phyloP scores from a whole-genome alignment of 2,797 vertebrate species.

The Molossus alvarezi region DNA sequence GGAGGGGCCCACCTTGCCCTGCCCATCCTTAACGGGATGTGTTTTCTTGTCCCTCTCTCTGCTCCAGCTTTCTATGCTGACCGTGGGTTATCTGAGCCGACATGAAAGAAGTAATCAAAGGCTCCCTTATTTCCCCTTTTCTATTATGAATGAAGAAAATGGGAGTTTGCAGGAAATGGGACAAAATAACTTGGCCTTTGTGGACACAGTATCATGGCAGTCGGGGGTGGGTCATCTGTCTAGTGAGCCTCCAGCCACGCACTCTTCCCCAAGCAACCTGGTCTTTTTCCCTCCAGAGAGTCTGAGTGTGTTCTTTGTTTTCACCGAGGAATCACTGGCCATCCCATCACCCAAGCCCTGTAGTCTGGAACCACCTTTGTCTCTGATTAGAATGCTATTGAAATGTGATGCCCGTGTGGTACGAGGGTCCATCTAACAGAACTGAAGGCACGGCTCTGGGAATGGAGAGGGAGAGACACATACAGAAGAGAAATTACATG shows the following conservation, averaged over 20 bases:
- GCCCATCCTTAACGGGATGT: background rate
- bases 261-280: background rate
- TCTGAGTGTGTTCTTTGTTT: background rate
- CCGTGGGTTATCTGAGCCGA: background rate
- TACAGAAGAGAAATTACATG: constrained; percentile 52
- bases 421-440: background rate
- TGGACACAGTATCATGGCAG: background rate
- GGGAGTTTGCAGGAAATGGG: background rate
- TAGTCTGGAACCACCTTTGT: background rate
- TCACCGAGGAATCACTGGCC: background rate
- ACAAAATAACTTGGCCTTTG: background rate
- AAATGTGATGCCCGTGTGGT: background rate
- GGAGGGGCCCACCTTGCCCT: fast-evolving
- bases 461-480: constrained; percentile 34
- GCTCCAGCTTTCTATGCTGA: background rate
- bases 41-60: background rate
- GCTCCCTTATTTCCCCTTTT: background rate
- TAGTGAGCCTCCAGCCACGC: background rate
- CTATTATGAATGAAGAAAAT: background rate
- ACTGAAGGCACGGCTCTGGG: background rate
- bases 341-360: background rate
- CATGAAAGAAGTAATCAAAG: background rate
- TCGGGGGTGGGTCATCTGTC: background rate
- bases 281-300: background rate
- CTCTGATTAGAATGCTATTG: constrained; percentile 45